Conservation (phyloP, 2,888 invertebrate genomes). For the Scaptodrosophila latifasciaeformis region DNA sequence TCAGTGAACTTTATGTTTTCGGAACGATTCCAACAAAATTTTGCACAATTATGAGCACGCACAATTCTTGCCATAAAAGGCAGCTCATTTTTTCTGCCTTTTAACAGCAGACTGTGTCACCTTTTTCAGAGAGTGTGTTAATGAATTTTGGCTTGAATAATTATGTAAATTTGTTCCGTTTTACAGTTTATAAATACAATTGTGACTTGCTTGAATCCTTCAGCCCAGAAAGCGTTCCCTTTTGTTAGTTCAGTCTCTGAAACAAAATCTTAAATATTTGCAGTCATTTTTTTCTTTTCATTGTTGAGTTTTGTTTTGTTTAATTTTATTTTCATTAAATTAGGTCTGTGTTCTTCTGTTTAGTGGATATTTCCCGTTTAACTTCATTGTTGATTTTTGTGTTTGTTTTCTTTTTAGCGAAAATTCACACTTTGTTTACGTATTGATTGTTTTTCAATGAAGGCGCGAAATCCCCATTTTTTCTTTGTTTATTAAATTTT, state of each 20-base stretch:
- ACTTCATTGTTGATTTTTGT: not conserved
- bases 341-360: constrained; percentile 6
- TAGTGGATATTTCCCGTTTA: constrained; percentile 11
- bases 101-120: too few species aligned
- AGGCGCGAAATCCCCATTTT: constrained; percentile 2
- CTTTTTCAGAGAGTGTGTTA: constrained; percentile 1
- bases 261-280: too few species aligned
- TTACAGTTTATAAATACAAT: too few species aligned
- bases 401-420: not conserved
- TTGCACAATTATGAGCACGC: not conserved
- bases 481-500: not conserved
- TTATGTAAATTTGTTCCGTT: constrained; percentile 31
- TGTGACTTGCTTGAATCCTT: too few species aligned
- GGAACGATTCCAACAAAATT: constrained; percentile 16
- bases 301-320: not conserved
- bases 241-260: too few species aligned
- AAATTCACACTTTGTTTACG: not conserved
- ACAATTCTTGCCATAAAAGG: constrained; percentile 4
- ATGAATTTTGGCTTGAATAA: constrained; percentile 29
- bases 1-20: too few species aligned
- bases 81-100: not conserved
- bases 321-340: constrained; percentile 7
- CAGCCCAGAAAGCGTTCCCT: too few species aligned
- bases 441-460: constrained; percentile 2
- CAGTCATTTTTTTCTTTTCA: constrained; percentile 10